Base-by-base conservation (phyloP, 2,888 invertebrate genomes). In the Andrena praecox region DNA sequence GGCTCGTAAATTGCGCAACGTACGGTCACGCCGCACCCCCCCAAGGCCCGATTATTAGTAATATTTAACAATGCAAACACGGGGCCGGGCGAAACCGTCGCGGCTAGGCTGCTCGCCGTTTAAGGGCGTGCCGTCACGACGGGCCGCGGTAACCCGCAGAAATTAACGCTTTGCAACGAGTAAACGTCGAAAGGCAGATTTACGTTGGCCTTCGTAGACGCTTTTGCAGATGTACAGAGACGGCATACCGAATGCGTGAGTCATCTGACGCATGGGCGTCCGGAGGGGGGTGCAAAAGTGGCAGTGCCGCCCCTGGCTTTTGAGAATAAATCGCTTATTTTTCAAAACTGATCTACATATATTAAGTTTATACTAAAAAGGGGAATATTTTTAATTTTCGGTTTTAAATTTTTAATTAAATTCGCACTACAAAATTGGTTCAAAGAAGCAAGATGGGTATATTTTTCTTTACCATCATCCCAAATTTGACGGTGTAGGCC, bases 111-210 rank as follows among this genome's bases (percentile, higher is more conserved):
- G 60, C 60, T 69, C 63, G 35, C 79, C 83, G 62, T 87, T 83
- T 83, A 85, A 87, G 83, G 82, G 62, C 68, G 67, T 60, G 70
- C 77, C 52, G 78, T 85, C 85, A 52, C 77, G 82, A 60, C 62
- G 42, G 35, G 29, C 33, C 72, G 76, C 69, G 87, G 77, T 86
- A 87, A 85, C 84, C 79, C 71, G 70, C 76, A 86, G 85, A 72
- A 85, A 85, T 87, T 87, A 87, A 85, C 85, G 79, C 87, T 76
- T 87, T 62, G 72, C 72, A 70, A 71, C 69, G 72, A 79, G 79
- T 83, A 85, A 85, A 87, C 82, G 82, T 85, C 74, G 70, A 33
- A 48, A 50, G 72, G 72, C 70, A 78, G 74, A 87, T 87, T 87
- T 85, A 85, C 69, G 78, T 12, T 76, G 78, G 74, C 82, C 86